These are phyloP conservation scores for Eustalomyia histrio DNA, from an alignment of 2,888 invertebrate genomes.

Conservation along the genomic window DNA sequence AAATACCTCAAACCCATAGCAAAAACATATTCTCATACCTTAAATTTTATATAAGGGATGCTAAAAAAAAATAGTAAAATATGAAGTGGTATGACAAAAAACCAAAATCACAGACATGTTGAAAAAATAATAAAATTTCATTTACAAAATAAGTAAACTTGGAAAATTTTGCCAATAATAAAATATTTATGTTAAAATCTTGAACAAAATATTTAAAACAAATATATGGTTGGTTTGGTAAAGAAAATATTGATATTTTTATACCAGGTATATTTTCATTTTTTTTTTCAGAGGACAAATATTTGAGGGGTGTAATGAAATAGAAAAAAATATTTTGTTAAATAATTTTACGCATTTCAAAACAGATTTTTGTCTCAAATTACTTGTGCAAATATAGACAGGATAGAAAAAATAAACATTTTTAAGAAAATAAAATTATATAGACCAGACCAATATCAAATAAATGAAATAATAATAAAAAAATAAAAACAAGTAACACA, in stretches of 20 bases:
- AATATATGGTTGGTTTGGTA: conserved; percentile 36
- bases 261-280: conserved; percentile 44
- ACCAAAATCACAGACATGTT: conserved; percentile 50
- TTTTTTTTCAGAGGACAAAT: background rate
- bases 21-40: conserved; percentile 25
- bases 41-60: conserved; percentile 40
- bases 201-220: conserved; percentile 26
- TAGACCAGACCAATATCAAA: background rate
- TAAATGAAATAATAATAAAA: background rate
- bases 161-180: conserved; percentile 29
- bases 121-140: conserved; percentile 23
- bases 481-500: too few species aligned
- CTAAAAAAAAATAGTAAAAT: conserved; percentile 13
- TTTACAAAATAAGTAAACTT: conserved; percentile 14
- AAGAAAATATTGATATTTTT: conserved; percentile 57
- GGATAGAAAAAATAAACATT: background rate
- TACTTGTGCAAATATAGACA: conserved; percentile 38
- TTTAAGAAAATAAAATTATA: background rate
- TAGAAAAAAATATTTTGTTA: conserved; percentile 27
- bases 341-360: conserved; percentile 53
- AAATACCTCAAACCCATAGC: conserved; percentile 17
- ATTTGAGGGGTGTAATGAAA: background rate
- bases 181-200: conserved; percentile 28
- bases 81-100: conserved; percentile 26
- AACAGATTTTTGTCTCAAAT: conserved; percentile 58